Percentiles rank a stretch among this genome's conserved stretches.
Conservation (phyloP, 2,888 invertebrate species). For the Nymphalis urticae region DNA sequence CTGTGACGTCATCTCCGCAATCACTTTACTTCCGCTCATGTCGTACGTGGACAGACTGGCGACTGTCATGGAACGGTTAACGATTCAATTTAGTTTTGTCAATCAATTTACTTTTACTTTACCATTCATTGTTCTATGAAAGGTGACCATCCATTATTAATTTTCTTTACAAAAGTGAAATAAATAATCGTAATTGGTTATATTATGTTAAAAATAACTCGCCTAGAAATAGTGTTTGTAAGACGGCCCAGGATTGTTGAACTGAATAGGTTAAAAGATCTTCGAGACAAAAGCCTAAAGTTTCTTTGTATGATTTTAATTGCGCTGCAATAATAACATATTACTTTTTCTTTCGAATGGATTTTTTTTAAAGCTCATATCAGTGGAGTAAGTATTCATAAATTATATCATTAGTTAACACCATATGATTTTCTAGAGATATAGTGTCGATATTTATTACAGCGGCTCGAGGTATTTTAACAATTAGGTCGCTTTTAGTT, state of each 20-base stretch:
- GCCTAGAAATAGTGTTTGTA: background rate
- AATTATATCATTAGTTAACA: no score
- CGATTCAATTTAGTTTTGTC: constrained; percentile 10
- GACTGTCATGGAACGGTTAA: constrained; percentile 18
- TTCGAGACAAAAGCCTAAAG: constrained; percentile 14
- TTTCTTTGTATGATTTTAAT: constrained; percentile 26
- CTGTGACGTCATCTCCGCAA: constrained; percentile 74
- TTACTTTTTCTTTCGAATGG: constrained; percentile 7
- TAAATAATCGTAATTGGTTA: background rate
- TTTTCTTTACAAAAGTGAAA: background rate
- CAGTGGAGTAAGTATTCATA: no score
- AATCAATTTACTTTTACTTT: constrained; percentile 3
- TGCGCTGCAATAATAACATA: constrained; percentile 20
- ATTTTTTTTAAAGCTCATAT: background rate
- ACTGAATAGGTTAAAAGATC: constrained; percentile 16
- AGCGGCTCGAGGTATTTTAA: no score
- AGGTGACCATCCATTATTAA: background rate
- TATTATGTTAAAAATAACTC: background rate
- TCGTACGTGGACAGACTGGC: constrained; percentile 40
- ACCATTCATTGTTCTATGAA: background rate
- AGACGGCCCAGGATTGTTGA: constrained; percentile 23
- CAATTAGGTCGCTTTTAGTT: constrained; percentile 12
- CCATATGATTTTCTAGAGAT: background rate
- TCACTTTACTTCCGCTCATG: constrained; percentile 66
- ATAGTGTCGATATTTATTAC: background rate